phyloP scores from a whole-genome alignment of 2,113 vertebrate genomes.

The Pterophyllum scalare region DNA sequence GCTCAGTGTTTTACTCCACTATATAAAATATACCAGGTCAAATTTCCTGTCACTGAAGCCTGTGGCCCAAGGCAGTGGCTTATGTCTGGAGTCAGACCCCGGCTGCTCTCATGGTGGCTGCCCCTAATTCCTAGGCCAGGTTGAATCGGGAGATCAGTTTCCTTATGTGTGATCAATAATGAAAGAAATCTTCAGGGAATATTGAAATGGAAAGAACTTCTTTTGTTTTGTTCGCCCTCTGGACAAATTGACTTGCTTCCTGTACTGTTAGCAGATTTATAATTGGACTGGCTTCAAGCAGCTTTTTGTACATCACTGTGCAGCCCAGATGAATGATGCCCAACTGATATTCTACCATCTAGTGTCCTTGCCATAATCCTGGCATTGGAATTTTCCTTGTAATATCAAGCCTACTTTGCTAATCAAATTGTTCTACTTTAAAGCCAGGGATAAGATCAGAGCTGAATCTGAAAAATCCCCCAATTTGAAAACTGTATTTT shows the following conservation, averaged over 20 bases:
- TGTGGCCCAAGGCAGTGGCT: background rate
- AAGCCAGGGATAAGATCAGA: background rate
- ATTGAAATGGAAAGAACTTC: slow-evolving; percentile 24
- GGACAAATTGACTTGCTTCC: background rate
- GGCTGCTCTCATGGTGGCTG: background rate
- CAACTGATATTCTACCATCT: background rate
- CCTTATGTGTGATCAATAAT: background rate
- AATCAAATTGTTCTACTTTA: background rate
- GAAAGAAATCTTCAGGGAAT: background rate
- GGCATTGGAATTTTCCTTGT: background rate
- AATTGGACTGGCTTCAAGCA: background rate
- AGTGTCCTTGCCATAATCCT: background rate
- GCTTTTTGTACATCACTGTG: background rate
- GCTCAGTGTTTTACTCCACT: no score
- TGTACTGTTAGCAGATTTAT: background rate
- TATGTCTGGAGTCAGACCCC: background rate
- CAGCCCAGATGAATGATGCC: background rate
- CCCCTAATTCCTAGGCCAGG: background rate
- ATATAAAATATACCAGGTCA: background rate
- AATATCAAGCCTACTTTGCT: background rate
- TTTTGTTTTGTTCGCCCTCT: background rate
- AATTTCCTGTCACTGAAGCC: background rate
- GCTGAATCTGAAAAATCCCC: background rate
- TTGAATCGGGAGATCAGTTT: background rate
- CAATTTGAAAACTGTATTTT: background rate